A percentile compares a stretch with the other conserved stretches of the same genome.
These are phyloP conservation scores for Helleia helle DNA, from an alignment of 2,888 invertebrate species.

Conservation along the genomic window DNA sequence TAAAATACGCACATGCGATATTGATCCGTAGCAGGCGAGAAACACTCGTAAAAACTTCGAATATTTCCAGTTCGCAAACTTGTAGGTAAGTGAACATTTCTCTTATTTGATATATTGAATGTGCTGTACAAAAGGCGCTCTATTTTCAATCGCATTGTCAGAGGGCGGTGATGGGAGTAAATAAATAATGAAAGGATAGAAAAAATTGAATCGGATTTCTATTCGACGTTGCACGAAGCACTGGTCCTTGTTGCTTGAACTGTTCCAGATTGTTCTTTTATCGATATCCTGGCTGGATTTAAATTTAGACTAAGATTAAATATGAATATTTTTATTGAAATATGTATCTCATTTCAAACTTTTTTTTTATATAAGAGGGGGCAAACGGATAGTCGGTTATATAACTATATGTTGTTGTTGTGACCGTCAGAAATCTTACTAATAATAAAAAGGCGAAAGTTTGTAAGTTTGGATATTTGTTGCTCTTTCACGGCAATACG, in stretches of 20 bases:
- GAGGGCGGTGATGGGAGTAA: constrained; percentile 21
- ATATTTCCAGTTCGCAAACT: constrained; percentile 47
- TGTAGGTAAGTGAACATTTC: constrained; percentile 43
- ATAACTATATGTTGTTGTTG: too few relatives aligned
- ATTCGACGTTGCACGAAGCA: constrained; percentile 4
- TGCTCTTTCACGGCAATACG: too few relatives aligned
- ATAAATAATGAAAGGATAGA: constrained; percentile 25
- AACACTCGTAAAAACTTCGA: constrained; percentile 55
- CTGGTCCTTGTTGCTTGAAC: background rate
- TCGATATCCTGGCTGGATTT: background rate
- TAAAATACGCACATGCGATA: constrained; percentile 57
- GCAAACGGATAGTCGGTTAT: too few relatives aligned
- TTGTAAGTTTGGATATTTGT: too few relatives aligned
- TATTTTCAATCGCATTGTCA: constrained; percentile 20
- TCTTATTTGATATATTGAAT: constrained; percentile 34
- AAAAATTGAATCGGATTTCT: constrained; percentile 20
- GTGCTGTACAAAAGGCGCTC: constrained; percentile 26
- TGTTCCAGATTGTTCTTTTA: background rate
- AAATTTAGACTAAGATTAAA: too few relatives aligned
- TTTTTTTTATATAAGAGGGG: too few relatives aligned
- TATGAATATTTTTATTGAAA: too few relatives aligned
- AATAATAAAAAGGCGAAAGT: too few relatives aligned
- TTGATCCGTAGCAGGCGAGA: constrained; percentile 34
- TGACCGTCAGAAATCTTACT: too few relatives aligned
- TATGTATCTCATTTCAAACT: too few relatives aligned